These are phyloP conservation scores for Calliscelio sp. DNA, from an alignment of 2,888 invertebrate species.

Conservation along the genomic window DNA sequence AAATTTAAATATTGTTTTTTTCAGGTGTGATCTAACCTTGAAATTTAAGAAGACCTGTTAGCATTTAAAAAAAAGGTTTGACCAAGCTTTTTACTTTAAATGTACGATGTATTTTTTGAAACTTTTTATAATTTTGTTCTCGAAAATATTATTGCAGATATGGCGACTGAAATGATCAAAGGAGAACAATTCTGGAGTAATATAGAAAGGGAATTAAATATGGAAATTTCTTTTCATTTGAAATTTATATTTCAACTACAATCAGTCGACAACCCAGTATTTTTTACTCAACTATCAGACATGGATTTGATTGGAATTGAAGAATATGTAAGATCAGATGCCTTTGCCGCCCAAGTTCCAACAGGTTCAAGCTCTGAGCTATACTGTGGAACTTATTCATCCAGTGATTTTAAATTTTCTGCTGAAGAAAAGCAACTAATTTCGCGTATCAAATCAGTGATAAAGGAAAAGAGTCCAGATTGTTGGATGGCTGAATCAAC, in stretches of 20 bases:
- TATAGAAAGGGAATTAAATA: slow-evolving; percentile 5
- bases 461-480: not conserved
- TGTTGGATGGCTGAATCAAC: not conserved
- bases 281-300: not conserved
- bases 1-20: too few relatives aligned
- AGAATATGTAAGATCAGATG: slow-evolving; percentile 13
- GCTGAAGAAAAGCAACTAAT: not conserved
- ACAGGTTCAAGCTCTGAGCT: not conserved
- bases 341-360: not conserved
- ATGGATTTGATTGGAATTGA: not conserved
- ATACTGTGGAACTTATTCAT: slow-evolving; percentile 4
- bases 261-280: not conserved
- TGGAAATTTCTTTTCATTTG: slow-evolving; percentile 7
- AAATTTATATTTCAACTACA: not conserved
- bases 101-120: too few relatives aligned
- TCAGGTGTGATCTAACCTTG: too few relatives aligned
- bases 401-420: not conserved
- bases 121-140: too few relatives aligned
- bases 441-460: not conserved
- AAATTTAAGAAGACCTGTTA: too few relatives aligned
- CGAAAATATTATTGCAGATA: too few relatives aligned
- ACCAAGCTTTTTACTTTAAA: too few relatives aligned
- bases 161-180: too few relatives aligned
- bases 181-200: not conserved
- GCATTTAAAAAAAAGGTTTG: too few relatives aligned